Evolutionary conservation across 2,113 vertebrate genomes (phyloP).

Genomic region (Salminus brasiliensis): DNA sequence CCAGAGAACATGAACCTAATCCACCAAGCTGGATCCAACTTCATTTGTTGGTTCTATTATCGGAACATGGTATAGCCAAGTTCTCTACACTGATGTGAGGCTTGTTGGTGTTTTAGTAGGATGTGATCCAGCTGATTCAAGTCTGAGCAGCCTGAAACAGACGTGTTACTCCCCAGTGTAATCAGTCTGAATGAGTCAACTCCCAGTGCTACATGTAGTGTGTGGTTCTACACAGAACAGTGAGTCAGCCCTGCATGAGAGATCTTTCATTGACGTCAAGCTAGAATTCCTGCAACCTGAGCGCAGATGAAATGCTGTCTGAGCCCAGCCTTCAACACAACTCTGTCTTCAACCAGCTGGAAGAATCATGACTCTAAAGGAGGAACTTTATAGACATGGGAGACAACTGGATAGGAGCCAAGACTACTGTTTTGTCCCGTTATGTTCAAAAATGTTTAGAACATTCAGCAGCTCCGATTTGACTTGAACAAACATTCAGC

Average conservation of each 20-base stretch:
- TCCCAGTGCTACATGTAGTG: not conserved
- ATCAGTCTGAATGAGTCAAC: not conserved
- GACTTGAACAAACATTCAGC: too few relatives aligned
- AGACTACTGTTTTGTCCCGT: too few relatives aligned
- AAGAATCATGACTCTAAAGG: too few relatives aligned
- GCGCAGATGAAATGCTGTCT: not conserved
- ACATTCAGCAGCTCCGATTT: too few relatives aligned
- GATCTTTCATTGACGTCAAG: not conserved
- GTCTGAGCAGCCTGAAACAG: not conserved
- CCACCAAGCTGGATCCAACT: too few relatives aligned
- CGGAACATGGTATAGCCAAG: not conserved
- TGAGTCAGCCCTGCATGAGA: not conserved
- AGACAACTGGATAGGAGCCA: too few relatives aligned
- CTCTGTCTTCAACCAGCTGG: too few relatives aligned
- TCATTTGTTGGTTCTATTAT: not conserved
- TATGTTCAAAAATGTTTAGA: too few relatives aligned
- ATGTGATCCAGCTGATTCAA: not conserved
- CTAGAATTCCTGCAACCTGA: not conserved
- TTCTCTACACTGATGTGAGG: not conserved
- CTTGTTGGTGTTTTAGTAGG: not conserved
- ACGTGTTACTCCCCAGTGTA: not conserved
- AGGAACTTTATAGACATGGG: too few relatives aligned
- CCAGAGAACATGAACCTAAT: too few relatives aligned
- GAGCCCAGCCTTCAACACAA: too few relatives aligned
- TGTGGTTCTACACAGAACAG: not conserved